These are phyloP conservation scores for Athetis lepigone DNA, from an alignment of 2,888 invertebrate genomes.

Conservation along the genomic window DNA sequence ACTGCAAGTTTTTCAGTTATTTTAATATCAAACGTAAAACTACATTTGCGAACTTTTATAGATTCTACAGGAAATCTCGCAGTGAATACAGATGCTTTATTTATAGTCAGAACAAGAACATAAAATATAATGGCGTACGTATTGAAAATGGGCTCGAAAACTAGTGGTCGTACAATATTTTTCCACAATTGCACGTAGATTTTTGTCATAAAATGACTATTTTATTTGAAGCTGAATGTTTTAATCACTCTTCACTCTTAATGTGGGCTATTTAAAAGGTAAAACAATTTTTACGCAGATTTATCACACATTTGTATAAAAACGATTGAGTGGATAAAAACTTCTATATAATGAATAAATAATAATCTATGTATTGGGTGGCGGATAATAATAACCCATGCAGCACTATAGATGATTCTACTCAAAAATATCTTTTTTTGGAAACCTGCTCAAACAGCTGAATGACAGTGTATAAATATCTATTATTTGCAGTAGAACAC, in stretches of 20 bases:
- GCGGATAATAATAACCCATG: no score
- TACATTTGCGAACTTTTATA: slow-evolving; percentile 42
- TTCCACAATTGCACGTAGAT: slow-evolving; percentile 7
- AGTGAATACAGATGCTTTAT: slow-evolving; percentile 25
- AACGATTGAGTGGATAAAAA: not conserved
- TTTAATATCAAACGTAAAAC: slow-evolving; percentile 74
- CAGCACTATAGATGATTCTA: no score
- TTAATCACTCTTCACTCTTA: slow-evolving; percentile 9
- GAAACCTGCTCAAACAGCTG: no score
- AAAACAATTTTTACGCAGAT: no score
- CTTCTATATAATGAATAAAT: no score
- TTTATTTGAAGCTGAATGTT: slow-evolving; percentile 41
- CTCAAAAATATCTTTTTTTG: no score
- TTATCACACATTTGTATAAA: no score
- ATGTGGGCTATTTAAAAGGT: no score
- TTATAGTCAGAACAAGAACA: slow-evolving; percentile 14
- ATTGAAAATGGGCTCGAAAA: slow-evolving; percentile 29
- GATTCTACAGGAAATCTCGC: slow-evolving; percentile 21
- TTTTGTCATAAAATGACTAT: slow-evolving; percentile 21
- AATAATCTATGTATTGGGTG: no score
- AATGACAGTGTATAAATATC: no score
- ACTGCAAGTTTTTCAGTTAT: slow-evolving; percentile 82
- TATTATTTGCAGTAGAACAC: no score
- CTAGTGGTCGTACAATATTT: slow-evolving; percentile 22
- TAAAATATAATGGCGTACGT: slow-evolving; percentile 22